Conservation (phyloP, 2,888 invertebrate species). For the Dicyrtoma fusca region DNA sequence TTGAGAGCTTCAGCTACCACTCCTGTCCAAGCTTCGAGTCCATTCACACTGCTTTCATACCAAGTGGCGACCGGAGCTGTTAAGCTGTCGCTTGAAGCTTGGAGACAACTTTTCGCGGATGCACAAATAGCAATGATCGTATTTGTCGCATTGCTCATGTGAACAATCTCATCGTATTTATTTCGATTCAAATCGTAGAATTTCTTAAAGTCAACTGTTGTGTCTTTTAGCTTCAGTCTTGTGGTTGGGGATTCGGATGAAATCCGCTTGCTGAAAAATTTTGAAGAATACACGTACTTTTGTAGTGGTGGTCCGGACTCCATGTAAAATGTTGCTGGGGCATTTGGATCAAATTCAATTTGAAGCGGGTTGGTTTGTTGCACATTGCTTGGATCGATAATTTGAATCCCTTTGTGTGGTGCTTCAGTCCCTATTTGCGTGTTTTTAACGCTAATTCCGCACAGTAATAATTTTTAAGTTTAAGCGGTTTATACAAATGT, state of each 20-base stretch:
- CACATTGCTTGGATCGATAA: too few relatives aligned
- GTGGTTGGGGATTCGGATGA: background rate
- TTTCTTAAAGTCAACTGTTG: background rate
- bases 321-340: conserved; percentile 45
- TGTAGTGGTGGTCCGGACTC: background rate
- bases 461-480: too few relatives aligned
- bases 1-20: conserved; percentile 19
- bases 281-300: conserved; percentile 10
- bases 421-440: too few relatives aligned
- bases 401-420: too few relatives aligned
- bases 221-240: background rate
- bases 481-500: too few relatives aligned
- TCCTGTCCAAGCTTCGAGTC: conserved; percentile 21
- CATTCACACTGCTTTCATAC: background rate
- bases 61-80: background rate
- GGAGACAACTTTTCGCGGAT: background rate
- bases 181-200: conserved; percentile 18
- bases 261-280: background rate
- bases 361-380: too few relatives aligned
- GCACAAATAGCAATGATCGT: conserved; percentile 17
- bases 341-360: too few relatives aligned
- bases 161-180: conserved; percentile 25
- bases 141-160: conserved; percentile 14
- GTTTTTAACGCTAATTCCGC: too few relatives aligned
- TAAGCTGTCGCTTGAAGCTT: background rate